These are phyloP conservation scores for Palythoa grandiflora DNA, from an alignment of 92 coral and sea anemone species.

Conservation along the genomic window DNA sequence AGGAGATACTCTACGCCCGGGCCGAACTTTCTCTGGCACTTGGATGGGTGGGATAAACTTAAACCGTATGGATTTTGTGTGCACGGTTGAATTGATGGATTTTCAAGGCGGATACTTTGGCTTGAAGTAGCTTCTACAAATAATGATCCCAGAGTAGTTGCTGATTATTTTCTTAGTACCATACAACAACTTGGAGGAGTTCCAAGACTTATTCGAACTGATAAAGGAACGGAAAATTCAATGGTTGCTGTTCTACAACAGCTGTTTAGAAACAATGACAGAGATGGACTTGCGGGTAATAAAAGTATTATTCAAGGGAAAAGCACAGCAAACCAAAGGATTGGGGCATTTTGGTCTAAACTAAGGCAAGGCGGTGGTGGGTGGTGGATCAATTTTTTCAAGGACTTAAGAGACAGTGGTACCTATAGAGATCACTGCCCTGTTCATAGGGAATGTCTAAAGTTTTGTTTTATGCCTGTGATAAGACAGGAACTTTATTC, in stretches of 20 bases:
- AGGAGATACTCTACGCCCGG: conserved; percentile 53
- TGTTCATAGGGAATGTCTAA: conserved; percentile 57
- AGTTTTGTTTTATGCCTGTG: conserved; percentile 64
- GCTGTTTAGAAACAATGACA: conserved; percentile 55
- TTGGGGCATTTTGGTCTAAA: conserved; percentile 74
- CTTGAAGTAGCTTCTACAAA: conserved; percentile 54
- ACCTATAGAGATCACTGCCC: conserved; percentile 27
- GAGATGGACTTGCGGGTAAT: conserved; percentile 44
- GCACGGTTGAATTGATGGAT: conserved; percentile 60
- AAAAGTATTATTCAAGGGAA: conserved; percentile 60
- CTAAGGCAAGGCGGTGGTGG: conserved; percentile 61
- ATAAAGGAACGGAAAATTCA: conserved; percentile 60
- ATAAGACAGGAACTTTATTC: conserved; percentile 59
- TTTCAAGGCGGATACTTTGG: conserved; percentile 58
- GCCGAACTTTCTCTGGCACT: conserved; percentile 59
- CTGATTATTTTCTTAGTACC: conserved; percentile 29
- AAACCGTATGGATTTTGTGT: conserved; percentile 52
- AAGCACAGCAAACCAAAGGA: conserved; percentile 69
- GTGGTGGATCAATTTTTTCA: conserved; percentile 68
- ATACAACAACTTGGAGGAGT: conserved; percentile 58
- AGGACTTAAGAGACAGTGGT: conserved; percentile 61
- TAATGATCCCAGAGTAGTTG: conserved; percentile 50
- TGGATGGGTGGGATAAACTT: conserved; percentile 62
- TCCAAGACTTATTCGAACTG: conserved; percentile 40
- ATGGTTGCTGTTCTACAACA: conserved; percentile 42